Evolutionary conservation across 2,888 invertebrate species (phyloP), one percentile per base, ranked within the genome.

Genomic region (Drosophila vallismaia): DNA sequence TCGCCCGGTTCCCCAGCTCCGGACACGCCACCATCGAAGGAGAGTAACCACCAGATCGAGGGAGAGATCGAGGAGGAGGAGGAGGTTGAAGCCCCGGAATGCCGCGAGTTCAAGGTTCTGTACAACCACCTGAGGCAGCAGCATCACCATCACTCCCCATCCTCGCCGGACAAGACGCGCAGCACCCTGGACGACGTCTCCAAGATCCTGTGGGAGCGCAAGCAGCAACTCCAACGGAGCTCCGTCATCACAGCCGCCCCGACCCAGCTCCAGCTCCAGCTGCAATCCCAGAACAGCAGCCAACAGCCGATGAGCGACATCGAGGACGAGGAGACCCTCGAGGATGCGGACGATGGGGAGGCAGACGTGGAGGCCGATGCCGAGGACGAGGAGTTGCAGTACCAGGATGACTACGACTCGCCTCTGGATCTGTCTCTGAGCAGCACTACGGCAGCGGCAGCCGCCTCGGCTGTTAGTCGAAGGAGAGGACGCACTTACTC

Each of bases 401-500:
- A 88, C 66, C 88, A 91, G 51, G 88, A 92, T 53, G 92, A 93
- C 63, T 94, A 94, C 76, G 95, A 95, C 79, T 94, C 94, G 68
- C 97, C 97, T 12, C 91, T 97, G 91, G 97, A 97, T 93, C 93
- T 97, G 90, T 95, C 96, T 79, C 94, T 95, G 46, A 92, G 92
- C 62, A 92, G 92, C 59, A 87, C 89, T 33, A 82, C 63, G 69
- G 77, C 88, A 9, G 80, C 88, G 1, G 59, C 67, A 5, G 52
- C 64, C 36, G 71, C 49, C 24, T 40, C 62, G 12, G 67, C 51
- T 14, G 62, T 36, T 31, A 75, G 66, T 19, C 69, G 90, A 74
- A 80, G 92, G 86, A 88, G 90, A 67, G 82, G 91, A 89, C 93
- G 93, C 77, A 93, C 94, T 57, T 95, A 95, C 92, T 96, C 95